Evolutionary conservation across 2,113 vertebrate species (phyloP), one percentile per base, ranked within the genome.

Genomic region (Rhinoderma darwinii): DNA sequence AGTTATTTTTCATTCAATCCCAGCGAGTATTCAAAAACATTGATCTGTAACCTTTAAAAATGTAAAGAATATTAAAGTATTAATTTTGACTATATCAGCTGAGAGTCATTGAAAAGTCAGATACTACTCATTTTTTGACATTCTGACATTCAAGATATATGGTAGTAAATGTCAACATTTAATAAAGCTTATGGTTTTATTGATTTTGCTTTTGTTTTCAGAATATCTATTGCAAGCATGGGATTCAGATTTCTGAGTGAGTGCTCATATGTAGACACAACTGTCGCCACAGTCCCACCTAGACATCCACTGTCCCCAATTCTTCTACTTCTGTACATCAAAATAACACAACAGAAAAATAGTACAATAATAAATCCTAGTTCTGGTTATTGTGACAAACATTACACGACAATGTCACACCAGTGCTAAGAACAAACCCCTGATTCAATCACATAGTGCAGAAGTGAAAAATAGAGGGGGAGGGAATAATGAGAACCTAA

Each of bases 131-230:
- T 89, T 89, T 83, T 88, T 88, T 89, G 86, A 83, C 77, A 90
- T 92, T 92, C 89, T 93, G 90, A 90, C 83, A 92, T 91, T 90
- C 84, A 83, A 84, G 89, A 85, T 75, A 44, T 77, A 54, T 72
- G 85, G 83, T 90, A 89, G 73, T 91, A 92, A 94, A 93, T 92
- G 90, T 91, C 92, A 95, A 84, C 89, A 92, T 89, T 73, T 91
- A 92, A 93, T 94, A 88, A 92, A 88, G 61, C 77, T 56, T 92
- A 90, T 91, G 92, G 89, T 82, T 87, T 84, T 91, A 91, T 35
- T 92, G 88, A 93, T 90, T 89, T 91, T 89, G 83, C 85, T 89
- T 89, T 66, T 92, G 82, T 84, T 92, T 91, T 89, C 88, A 92
- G 93, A 93, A 91, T 89, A 90, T 11, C 89, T 84, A 87, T 47